Conservation (phyloP, 2,113 vertebrate species). For the Catharus bicknelli region DNA sequence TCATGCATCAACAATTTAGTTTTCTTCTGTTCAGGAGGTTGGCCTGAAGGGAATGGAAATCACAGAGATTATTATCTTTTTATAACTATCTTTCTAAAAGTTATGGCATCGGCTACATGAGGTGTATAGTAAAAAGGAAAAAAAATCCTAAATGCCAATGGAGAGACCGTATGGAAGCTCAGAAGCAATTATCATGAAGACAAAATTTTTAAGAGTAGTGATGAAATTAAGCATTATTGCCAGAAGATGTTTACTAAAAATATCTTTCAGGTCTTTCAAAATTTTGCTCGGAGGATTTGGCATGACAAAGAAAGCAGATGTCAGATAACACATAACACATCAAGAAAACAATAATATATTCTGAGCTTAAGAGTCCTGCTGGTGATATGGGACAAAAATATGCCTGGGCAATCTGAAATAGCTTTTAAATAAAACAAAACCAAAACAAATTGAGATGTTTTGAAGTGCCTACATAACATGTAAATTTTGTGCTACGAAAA, state of each 20-base stretch:
- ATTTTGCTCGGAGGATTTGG: constrained; percentile 60
- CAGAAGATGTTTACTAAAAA: constrained; percentile 66
- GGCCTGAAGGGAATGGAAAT: constrained; percentile 56
- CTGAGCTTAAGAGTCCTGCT: constrained; percentile 52
- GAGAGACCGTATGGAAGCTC: constrained; percentile 44
- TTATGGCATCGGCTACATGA: constrained; percentile 43
- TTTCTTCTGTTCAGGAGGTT: constrained; percentile 45
- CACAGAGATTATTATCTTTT: constrained; percentile 64
- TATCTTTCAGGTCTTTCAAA: constrained; percentile 62
- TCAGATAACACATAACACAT: constrained; percentile 58
- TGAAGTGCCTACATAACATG: not conserved
- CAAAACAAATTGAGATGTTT: not conserved
- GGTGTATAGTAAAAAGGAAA: constrained; percentile 29
- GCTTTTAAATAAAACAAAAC: constrained; percentile 55
- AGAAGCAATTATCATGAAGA: constrained; percentile 56
- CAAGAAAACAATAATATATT: constrained; percentile 56
- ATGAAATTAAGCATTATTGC: constrained; percentile 66
- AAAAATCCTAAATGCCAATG: constrained; percentile 10
- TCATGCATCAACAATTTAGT: constrained; percentile 48
- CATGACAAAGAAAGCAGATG: constrained; percentile 64
- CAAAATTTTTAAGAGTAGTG: constrained; percentile 68
- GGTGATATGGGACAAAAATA: constrained; percentile 52
- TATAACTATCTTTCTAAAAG: constrained; percentile 62
- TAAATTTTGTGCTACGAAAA: constrained; percentile 14
- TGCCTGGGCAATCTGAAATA: constrained; percentile 38